Evolutionary conservation across 2,113 vertebrate genomes (phyloP).

Genomic region (Pelvicachromis taeniatus): DNA sequence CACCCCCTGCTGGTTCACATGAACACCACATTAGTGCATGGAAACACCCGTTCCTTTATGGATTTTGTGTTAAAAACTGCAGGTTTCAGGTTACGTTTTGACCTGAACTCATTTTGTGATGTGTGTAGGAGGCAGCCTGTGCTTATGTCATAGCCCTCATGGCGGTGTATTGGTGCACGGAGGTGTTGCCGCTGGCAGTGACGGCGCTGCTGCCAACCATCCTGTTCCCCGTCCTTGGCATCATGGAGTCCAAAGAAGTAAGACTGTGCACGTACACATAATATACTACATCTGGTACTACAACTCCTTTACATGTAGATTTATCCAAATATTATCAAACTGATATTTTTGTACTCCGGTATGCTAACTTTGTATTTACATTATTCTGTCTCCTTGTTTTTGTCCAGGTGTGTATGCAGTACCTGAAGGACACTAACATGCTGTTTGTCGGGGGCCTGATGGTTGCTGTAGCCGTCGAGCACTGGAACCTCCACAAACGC

Average conservation of each 20-base stretch:
- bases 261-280: background rate
- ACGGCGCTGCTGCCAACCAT: slow-evolving; percentile 86
- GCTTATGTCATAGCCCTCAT: slow-evolving; percentile 87
- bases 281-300: fast-evolving
- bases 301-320: background rate
- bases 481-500: slow-evolving; percentile 93
- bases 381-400: background rate
- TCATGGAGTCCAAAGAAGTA: slow-evolving; percentile 87
- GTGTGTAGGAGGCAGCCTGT: slow-evolving; percentile 82
- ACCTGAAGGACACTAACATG: slow-evolving; percentile 96
- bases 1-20: background rate
- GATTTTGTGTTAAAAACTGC: background rate
- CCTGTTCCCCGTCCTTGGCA: slow-evolving; percentile 86
- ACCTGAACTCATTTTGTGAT: background rate
- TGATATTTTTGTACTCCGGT: background rate
- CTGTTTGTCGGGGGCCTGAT: slow-evolving; percentile 92
- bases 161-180: slow-evolving; percentile 94
- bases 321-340: background rate
- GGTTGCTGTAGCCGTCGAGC: slow-evolving; percentile 89
- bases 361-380: background rate
- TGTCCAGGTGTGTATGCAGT: slow-evolving; percentile 90
- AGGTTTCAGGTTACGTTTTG: background rate
- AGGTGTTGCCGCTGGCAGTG: slow-evolving; percentile 87
- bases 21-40: background rate
- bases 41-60: background rate